Evolutionary conservation across 2,113 vertebrate species (phyloP).

Genomic region (Salvator merianae): DNA sequence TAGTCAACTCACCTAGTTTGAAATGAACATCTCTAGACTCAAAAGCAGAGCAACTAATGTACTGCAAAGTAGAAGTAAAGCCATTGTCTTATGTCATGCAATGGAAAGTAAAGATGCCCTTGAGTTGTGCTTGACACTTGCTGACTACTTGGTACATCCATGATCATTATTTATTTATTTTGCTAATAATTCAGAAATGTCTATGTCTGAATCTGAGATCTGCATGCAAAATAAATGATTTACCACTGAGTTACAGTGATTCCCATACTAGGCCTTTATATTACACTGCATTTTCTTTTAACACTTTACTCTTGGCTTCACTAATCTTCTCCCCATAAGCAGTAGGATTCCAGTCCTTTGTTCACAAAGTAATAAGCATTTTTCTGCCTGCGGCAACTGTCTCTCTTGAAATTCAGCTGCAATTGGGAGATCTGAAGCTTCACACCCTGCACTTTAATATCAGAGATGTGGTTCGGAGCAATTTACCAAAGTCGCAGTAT

Average conservation of each 20-base stretch:
- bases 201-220: too few species aligned
- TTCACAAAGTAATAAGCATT: background rate
- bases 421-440: background rate
- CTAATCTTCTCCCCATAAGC: background rate
- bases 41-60: background rate
- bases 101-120: too few species aligned
- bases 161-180: too few species aligned
- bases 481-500: background rate
- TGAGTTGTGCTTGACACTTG: too few species aligned
- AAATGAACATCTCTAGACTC: too few species aligned
- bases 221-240: too few species aligned
- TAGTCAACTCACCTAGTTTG: too few species aligned
- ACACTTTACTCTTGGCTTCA: background rate
- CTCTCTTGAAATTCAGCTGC: background rate
- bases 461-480: background rate
- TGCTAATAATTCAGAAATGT: too few species aligned
- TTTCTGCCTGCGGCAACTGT: background rate
- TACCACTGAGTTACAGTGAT: too few species aligned
- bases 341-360: background rate
- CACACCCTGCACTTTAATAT: background rate
- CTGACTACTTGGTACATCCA: too few species aligned
- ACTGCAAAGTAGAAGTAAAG: background rate
- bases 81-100: background rate
- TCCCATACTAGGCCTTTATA: background rate
- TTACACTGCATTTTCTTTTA: background rate